Percentiles rank a stretch among this genome's conserved stretches.
phyloP scores from a whole-genome alignment of 2,797 vertebrate species.

The Etheostoma nigrum region DNA sequence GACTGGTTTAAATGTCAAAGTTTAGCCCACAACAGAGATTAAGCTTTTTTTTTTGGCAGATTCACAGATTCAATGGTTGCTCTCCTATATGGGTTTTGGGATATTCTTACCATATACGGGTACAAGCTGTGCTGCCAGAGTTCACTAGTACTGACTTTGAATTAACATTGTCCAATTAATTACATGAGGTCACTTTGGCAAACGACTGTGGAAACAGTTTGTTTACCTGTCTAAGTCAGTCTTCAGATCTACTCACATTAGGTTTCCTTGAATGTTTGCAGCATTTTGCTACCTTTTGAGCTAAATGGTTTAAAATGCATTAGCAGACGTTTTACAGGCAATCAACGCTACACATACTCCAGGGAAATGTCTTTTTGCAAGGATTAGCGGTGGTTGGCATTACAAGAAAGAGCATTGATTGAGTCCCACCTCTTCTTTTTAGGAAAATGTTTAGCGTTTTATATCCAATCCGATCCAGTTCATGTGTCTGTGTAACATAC shows the following conservation, averaged over 20 bases:
- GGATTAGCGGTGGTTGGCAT: not conserved
- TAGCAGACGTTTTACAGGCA: slow-evolving; percentile 20
- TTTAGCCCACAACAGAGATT: slow-evolving; percentile 29
- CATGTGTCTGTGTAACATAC: not conserved
- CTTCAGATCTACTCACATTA: slow-evolving; percentile 6
- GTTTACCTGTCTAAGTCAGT: not conserved
- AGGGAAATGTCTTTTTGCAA: slow-evolving; percentile 1
- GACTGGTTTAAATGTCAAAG: slow-evolving; percentile 23
- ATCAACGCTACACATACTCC: slow-evolving; percentile 8
- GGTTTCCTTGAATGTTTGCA: slow-evolving; percentile 8
- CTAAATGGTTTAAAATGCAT: slow-evolving; percentile 10
- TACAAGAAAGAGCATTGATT: slow-evolving; percentile 5
- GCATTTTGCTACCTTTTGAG: not conserved
- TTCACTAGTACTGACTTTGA: slow-evolving; percentile 25
- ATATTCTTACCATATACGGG: slow-evolving; percentile 29
- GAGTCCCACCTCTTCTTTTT: not conserved
- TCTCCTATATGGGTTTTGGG: not conserved
- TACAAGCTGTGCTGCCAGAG: slow-evolving; percentile 12
- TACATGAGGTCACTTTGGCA: slow-evolving; percentile 29
- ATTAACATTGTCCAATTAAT: slow-evolving; percentile 42
- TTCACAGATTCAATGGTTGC: slow-evolving; percentile 24
- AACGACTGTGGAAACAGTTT: slow-evolving; percentile 29
- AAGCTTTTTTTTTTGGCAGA: slow-evolving; percentile 38
- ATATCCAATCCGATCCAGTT: not conserved
- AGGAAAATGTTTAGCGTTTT: slow-evolving; percentile 3